phyloP scores from a whole-genome alignment of 2,888 invertebrate species.

The Apeira syringaria region DNA sequence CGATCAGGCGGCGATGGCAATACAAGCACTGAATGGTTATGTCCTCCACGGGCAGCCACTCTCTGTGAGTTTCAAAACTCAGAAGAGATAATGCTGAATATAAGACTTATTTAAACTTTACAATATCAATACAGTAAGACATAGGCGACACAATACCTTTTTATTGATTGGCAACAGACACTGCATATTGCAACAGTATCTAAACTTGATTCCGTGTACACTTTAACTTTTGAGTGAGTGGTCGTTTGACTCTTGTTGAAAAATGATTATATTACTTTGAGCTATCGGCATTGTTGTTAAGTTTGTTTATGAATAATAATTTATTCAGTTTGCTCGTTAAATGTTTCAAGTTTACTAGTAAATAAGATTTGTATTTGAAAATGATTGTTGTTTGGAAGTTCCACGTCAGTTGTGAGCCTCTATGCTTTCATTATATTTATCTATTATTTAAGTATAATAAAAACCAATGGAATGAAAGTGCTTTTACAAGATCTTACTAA shows the following conservation, averaged over 20 bases:
- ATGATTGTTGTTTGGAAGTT: slow-evolving; percentile 77
- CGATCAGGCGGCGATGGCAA: slow-evolving; percentile 81
- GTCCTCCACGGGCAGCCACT: slow-evolving; percentile 75
- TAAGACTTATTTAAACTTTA: slow-evolving; percentile 65
- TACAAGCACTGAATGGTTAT: slow-evolving; percentile 79
- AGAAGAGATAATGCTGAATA: slow-evolving; percentile 80
- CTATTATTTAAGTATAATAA: slow-evolving; percentile 81
- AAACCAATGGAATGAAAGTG: slow-evolving; percentile 78
- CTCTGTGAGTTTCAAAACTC: slow-evolving; percentile 81
- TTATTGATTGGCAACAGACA: slow-evolving; percentile 68
- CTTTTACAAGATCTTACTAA: slow-evolving; percentile 83
- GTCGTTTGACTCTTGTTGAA: slow-evolving; percentile 76
- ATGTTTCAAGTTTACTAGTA: slow-evolving; percentile 83
- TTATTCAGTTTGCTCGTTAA: slow-evolving; percentile 84
- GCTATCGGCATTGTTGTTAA: slow-evolving; percentile 83
- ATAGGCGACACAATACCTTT: slow-evolving; percentile 65
- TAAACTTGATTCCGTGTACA: slow-evolving; percentile 58
- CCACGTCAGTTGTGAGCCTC: slow-evolving; percentile 77
- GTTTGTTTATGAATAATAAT: slow-evolving; percentile 83
- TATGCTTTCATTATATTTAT: slow-evolving; percentile 80
- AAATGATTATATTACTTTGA: slow-evolving; percentile 80
- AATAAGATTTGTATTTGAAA: slow-evolving; percentile 78
- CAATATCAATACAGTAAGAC: slow-evolving; percentile 80
- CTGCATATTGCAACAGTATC: slow-evolving; percentile 55
- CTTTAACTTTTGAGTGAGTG: slow-evolving; percentile 57